phyloP scores from a whole-genome alignment of 2,113 vertebrate species.

The Notarius lentiginosus region DNA sequence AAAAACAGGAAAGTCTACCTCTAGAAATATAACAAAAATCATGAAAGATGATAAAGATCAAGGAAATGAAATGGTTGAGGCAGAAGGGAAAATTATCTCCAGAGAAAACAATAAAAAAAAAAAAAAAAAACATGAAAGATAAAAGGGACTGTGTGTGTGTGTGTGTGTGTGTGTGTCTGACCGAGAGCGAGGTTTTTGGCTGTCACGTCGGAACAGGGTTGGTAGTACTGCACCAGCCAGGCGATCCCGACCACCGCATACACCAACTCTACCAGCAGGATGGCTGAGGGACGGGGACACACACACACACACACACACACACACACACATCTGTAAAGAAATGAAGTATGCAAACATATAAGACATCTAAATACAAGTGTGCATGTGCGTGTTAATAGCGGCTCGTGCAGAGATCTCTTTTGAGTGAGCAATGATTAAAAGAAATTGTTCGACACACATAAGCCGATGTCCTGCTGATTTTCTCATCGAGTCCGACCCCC shows the following conservation, averaged over 20 bases:
- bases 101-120: background rate
- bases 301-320: background rate
- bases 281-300: constrained; percentile 72
- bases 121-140: too few species aligned
- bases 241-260: constrained; percentile 96
- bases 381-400: too few species aligned
- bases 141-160: too few species aligned
- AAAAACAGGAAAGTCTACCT: background rate
- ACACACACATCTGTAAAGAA: background rate
- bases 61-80: background rate
- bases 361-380: background rate
- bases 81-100: background rate
- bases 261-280: constrained; percentile 93
- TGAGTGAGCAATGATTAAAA: too few species aligned
- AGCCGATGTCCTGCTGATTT: too few species aligned
- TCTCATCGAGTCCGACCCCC: too few species aligned
- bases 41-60: background rate
- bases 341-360: background rate
- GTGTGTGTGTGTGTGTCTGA: constrained; percentile 62
- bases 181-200: constrained; percentile 96
- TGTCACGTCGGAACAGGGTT: constrained; percentile 92
- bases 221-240: constrained; percentile 96
- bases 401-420: too few species aligned
- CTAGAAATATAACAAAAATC: background rate
- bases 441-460: too few species aligned